Evolutionary conservation across 1,140 invertebrate species (phyloP).

Genomic region (Diplogasteroides magnus): DNA sequence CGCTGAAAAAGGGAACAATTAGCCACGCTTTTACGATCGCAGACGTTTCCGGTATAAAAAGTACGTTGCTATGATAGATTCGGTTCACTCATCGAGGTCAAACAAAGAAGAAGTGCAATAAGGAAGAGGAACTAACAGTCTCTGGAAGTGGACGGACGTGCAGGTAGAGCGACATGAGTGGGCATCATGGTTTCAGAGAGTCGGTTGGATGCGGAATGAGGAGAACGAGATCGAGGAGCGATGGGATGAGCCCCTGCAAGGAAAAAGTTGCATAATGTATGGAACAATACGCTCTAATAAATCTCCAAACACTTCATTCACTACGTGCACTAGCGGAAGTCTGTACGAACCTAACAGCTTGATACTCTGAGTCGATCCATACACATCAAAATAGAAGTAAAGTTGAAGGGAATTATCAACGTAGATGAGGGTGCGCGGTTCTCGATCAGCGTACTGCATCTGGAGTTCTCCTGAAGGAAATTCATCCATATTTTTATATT

Average conservation of each 20-base stretch:
- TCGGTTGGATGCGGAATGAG: background rate
- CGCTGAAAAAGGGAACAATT: background rate
- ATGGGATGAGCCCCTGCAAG: slow-evolving; percentile 4
- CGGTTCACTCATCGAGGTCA: background rate
- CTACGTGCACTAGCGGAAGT: background rate
- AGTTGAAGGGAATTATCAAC: slow-evolving; percentile 80
- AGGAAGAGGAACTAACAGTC: background rate
- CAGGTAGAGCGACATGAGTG: slow-evolving; percentile 4
- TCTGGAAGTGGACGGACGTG: background rate
- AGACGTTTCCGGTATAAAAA: background rate
- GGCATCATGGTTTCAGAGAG: slow-evolving; percentile 2
- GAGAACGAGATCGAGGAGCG: background rate
- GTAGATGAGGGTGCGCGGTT: slow-evolving; percentile 78
- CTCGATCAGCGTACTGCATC: slow-evolving; percentile 78
- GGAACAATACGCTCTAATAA: background rate
- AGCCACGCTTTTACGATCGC: background rate
- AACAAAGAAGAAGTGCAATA: background rate
- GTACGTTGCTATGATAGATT: background rate
- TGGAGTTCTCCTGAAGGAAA: slow-evolving; percentile 71
- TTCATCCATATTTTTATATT: background rate
- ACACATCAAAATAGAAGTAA: slow-evolving; percentile 92
- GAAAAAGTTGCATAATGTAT: no score
- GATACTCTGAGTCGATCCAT: slow-evolving; percentile 82
- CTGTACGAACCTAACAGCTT: slow-evolving; percentile 64
- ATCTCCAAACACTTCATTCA: background rate